A percentile compares a stretch with the other conserved stretches of the same genome.
These are phyloP conservation scores for Chloebia gouldiae DNA, from an alignment of 2,113 vertebrate genomes.

Conservation along the genomic window DNA sequence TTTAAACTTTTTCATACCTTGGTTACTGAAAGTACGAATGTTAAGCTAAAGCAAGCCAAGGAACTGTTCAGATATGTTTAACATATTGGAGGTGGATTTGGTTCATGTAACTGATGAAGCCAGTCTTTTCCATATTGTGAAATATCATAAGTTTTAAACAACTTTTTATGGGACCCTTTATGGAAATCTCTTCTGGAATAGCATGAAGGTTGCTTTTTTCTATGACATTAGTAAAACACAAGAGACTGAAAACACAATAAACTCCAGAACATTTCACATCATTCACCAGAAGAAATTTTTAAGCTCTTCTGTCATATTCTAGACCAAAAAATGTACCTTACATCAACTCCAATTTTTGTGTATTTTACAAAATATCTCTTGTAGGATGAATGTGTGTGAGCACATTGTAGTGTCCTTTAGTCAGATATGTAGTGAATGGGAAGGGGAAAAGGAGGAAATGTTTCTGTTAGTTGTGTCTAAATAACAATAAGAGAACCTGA, in stretches of 20 bases:
- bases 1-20: not conserved
- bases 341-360: not conserved
- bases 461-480: not conserved
- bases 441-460: rapidly evolving
- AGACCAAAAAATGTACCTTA: not conserved
- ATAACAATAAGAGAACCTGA: not conserved
- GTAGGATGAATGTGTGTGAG: not conserved
- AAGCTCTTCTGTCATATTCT: not conserved
- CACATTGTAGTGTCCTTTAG: not conserved
- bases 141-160: not conserved
- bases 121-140: not conserved
- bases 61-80: not conserved
- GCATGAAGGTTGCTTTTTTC: not conserved
- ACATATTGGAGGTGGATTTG: not conserved
- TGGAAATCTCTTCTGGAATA: not conserved
- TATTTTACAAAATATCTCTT: not conserved
- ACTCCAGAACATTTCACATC: not conserved
- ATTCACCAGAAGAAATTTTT: not conserved
- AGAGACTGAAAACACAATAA: not conserved
- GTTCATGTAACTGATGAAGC: not conserved
- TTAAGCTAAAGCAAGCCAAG: not conserved
- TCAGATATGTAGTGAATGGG: not conserved
- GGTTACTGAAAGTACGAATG: not conserved
- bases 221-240: not conserved
- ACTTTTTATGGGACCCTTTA: not conserved